Evolutionary conservation across 2,888 invertebrate genomes (phyloP).

Genomic region (Archips crataeganus): DNA sequence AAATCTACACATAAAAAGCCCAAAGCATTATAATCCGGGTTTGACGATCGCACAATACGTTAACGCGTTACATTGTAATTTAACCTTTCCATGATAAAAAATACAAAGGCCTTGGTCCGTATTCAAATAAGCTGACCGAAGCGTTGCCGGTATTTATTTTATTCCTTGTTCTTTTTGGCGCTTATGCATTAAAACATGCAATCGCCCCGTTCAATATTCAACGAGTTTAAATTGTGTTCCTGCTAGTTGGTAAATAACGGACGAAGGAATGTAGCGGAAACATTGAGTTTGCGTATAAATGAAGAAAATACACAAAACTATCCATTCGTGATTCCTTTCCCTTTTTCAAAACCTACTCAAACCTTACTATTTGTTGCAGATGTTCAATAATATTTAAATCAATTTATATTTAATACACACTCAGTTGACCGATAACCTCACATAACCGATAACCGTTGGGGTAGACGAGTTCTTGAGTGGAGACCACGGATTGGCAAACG

Average conservation of each 20-base stretch:
- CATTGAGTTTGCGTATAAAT: no score
- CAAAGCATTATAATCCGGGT: conserved; percentile 2
- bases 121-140: conserved; percentile 36
- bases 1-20: background rate
- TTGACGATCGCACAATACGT: conserved; percentile 20
- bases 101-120: conserved; percentile 25
- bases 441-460: no score
- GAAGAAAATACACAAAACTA: no score
- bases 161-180: conserved; percentile 23
- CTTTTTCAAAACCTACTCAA: no score
- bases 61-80: conserved; percentile 21
- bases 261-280: background rate
- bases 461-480: no score
- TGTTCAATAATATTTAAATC: no score
- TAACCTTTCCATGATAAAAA: conserved; percentile 30
- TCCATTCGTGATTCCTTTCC: no score
- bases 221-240: conserved; percentile 6
- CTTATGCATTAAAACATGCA: conserved; percentile 36
- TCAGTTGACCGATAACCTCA: no score
- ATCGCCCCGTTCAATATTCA: conserved; percentile 20
- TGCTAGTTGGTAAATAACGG: background rate
- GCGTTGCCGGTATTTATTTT: conserved; percentile 22
- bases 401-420: no score
- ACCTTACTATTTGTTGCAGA: no score
- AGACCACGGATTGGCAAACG: no score